Conservation (phyloP, 2,797 vertebrate genomes). For the Eutrigla gurnardus region DNA sequence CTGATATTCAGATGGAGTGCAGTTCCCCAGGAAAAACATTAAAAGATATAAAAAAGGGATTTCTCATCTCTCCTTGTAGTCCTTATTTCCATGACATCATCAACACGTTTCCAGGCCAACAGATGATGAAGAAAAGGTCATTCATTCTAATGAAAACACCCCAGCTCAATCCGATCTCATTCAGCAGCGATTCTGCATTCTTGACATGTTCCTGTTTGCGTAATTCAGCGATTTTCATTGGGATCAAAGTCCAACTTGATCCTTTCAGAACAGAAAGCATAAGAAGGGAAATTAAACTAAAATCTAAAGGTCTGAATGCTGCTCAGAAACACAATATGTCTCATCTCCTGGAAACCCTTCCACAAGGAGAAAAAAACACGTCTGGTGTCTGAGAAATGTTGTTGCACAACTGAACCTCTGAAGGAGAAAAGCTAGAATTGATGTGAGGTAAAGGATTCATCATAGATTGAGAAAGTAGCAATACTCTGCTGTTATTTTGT, state of each 20-base stretch:
- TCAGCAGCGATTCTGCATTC: conserved; percentile 1
- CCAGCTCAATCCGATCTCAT: not conserved
- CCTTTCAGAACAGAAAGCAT: not conserved
- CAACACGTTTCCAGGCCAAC: not conserved
- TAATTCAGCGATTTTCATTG: not conserved
- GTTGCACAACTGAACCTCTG: too few species aligned
- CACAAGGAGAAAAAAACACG: too few species aligned
- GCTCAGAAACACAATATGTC: not conserved
- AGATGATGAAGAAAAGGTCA: not conserved
- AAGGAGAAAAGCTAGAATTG: too few species aligned
- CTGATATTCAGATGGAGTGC: too few species aligned
- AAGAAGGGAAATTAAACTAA: conserved; percentile 10
- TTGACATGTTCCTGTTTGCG: not conserved
- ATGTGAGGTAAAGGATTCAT: too few species aligned
- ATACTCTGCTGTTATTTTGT: not conserved
- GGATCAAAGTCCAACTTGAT: not conserved
- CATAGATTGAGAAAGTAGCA: too few species aligned
- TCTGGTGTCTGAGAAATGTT: too few species aligned
- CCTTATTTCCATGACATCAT: conserved; percentile 3
- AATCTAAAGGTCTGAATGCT: not conserved
- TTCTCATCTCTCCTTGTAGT: not conserved
- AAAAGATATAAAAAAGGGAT: not conserved
- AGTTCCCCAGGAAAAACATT: too few species aligned
- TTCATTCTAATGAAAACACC: not conserved
- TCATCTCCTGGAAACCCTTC: not conserved